Base-by-base conservation (phyloP, 2,797 vertebrate genomes). In the Epinephelus coioides region DNA sequence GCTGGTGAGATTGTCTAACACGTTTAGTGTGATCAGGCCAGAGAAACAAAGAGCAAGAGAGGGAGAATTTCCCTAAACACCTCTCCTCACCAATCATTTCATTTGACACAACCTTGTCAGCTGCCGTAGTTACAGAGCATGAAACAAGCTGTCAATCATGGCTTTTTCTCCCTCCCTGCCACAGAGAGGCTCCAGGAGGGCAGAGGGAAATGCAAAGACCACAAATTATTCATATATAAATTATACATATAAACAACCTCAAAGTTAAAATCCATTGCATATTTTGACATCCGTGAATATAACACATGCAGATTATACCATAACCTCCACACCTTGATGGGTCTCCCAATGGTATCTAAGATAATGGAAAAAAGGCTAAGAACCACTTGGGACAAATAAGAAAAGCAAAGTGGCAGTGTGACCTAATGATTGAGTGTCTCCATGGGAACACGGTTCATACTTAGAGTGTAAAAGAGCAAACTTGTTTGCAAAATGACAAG, bases 21-120 rank as follows among this genome's bases (percentile, higher is more conserved):
- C 13, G 21, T 69, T 78, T 73, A 71, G 71, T 76, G 56, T 82
- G 82, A 90, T 92, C 71, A 73, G 74, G 63, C 27, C 25, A 64
- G 57, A 79, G 67, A 79, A 64, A 69, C 70, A 78, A 79, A 76
- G 56, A 40, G 54, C 4, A 30, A 84, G 63, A 77, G 64, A 73
- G 67, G 64, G 71, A 53, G 76, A 85, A 84, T 91, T 87, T 90
- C 83, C 81, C 82, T 69, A 79, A 83, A 87, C 85, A 75, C 64
- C 67, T 54, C 57, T 89, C 73, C 68, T 84, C 87, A 87, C 88
- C 85, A 79, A 87, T 89, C 83, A 91, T 91, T 88, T 88, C 63
- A 78, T 85, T 73, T 90, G 92, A 92, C 92, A 87, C 21, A 73
- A 91, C 90, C 91, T 88, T 93, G 91, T 94, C 92, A 91, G 87